A percentile compares a stretch with the other conserved stretches of the same genome.
phyloP scores from a whole-genome alignment of 2,888 invertebrate species.

The Eurois occulta region DNA sequence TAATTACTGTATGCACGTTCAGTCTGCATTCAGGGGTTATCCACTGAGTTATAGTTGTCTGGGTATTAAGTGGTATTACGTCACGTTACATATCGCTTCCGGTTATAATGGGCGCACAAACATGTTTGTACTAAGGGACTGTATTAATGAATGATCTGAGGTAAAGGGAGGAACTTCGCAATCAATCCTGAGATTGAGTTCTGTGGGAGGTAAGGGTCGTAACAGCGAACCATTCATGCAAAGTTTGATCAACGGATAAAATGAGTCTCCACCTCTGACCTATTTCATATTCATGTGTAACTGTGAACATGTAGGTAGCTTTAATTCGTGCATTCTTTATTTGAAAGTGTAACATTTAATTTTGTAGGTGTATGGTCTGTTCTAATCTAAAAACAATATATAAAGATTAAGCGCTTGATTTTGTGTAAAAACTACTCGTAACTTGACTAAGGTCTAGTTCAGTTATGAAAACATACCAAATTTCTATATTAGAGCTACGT shows the following conservation, averaged over 20 bases:
- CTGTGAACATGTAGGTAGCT: background rate
- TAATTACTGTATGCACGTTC: constrained; percentile 27
- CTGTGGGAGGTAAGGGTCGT: constrained; percentile 15
- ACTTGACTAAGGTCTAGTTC: too few species aligned
- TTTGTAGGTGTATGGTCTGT: background rate
- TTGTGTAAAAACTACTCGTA: too few species aligned
- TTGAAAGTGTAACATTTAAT: background rate
- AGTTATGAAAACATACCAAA: too few species aligned
- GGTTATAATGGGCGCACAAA: constrained; percentile 20
- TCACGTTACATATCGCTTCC: constrained; percentile 9
- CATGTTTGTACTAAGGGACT: constrained; percentile 8
- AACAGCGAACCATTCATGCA: constrained; percentile 18
- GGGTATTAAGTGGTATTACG: constrained; percentile 23
- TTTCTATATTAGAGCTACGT: background rate
- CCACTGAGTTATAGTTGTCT: constrained; percentile 40
- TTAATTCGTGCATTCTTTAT: background rate
- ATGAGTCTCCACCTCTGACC: background rate
- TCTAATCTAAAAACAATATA: too few species aligned
- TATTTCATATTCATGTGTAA: constrained; percentile 13
- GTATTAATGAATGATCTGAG: constrained; percentile 20
- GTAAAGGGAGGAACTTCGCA: constrained; percentile 9
- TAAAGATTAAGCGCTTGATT: too few species aligned
- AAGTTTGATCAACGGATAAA: constrained; percentile 24
- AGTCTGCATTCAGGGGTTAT: constrained; percentile 31
- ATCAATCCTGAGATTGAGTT: constrained; percentile 38